Conservation (phyloP, 2,888 invertebrate genomes). For the Cancer borealis region DNA sequence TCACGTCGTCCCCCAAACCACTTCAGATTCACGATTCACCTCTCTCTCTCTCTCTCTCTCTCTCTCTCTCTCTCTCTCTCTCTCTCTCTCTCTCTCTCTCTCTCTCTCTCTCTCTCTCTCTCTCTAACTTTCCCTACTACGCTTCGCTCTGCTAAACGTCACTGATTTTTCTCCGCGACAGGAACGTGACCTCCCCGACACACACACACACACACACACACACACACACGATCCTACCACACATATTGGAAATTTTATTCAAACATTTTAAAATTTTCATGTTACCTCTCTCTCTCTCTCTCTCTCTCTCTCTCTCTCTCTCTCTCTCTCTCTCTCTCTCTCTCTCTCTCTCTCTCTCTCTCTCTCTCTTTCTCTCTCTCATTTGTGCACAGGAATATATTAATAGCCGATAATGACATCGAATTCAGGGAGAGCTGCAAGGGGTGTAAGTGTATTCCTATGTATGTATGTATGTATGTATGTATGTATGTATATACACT, state of each 20-base stretch:
- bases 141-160: neutral
- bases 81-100: neutral
- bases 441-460: neutral
- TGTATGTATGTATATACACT: constrained; percentile 10
- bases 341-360: constrained; percentile 18
- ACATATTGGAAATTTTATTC: neutral
- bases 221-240: constrained; percentile 24
- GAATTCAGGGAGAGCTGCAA: neutral
- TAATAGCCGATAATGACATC: neutral
- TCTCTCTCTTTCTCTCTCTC: constrained; percentile 18
- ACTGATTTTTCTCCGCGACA: neutral
- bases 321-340: constrained; percentile 23
- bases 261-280: neutral
- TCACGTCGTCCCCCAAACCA: neutral
- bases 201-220: constrained; percentile 28
- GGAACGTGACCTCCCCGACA: neutral
- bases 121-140: neutral
- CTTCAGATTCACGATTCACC: neutral
- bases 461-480: constrained; percentile 51
- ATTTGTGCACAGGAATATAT: neutral
- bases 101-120: constrained; percentile 32
- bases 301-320: constrained; percentile 28
- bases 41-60: neutral
- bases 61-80: constrained; percentile 25
- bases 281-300: neutral